Base-by-base conservation (phyloP, 2,888 invertebrate species). In the Rhyacophila evoluta region DNA sequence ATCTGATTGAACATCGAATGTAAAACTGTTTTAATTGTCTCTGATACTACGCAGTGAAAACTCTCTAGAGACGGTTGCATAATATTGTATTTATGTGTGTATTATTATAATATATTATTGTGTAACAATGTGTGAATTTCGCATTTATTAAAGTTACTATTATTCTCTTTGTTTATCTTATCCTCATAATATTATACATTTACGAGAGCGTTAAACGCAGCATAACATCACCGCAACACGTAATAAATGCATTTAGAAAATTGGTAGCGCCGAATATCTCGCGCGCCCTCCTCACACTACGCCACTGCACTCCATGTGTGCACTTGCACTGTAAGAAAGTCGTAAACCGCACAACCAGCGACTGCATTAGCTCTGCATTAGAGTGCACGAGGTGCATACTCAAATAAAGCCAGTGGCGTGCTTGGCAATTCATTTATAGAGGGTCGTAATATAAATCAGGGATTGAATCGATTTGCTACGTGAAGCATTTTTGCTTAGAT, bases 161-260 rank as follows among this genome's bases (percentile, higher is more conserved):
- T 19, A 2, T n/a, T n/a, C 11, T 39, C 25, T 25, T 19, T 8
- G 8, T 15, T 25, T 25, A 1, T 25, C 8, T 3, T 55, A 33
- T 6, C 19, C 19, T 55, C 19, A 55, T 25, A 8, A 25, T 55
- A 25, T 25, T 6, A 55, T 8, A 25, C 8, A 19, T 55, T 55
- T 19, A 55, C 19, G 0, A 25, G 2, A 2, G 12, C 19, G 10
- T 6, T 25, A 25, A 25, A 55, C 55, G 19, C 19, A 55, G 19
- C 8, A 8, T 55, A 19, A 19, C 55, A 55, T 55, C 55, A 55
- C 55, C 55, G 10, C 55, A 55, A 55, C 55, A 55, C 55, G 55
- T 55, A 55, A 55, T 55, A 55, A 55, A 55, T 55, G 55, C 25
- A 55, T 55, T 55, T 55, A 55, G 55, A 55, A 55, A 55, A 55